Base-by-base conservation (phyloP, 2,888 invertebrate genomes). In the Galerucella calmariensis region DNA sequence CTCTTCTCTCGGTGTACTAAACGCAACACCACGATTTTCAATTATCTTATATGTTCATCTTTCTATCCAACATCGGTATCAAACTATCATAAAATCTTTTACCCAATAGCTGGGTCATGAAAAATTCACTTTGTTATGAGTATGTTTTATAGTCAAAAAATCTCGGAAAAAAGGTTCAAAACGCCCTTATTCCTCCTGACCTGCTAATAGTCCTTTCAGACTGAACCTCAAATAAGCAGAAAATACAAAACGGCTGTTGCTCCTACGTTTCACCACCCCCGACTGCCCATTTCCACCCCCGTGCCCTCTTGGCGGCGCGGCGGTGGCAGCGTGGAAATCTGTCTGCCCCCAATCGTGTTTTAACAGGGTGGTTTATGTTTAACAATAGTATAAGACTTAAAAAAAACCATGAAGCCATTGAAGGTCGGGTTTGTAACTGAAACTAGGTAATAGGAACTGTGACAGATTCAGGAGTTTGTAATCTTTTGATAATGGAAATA, bases 201-300 rank as follows among this genome's bases (percentile, higher is more conserved):
- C 65, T 56, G 65, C 44, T 71, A 65, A 72, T 72, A 59, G 66
- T 59, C 48, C 58, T 59, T 68, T 16, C 72, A 72, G 59, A 72
- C 58, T 66, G 59, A 72, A 59, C 56, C 72, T 63, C 56, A 69
- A 69, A 69, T 53, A 75, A 69, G 69, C 27, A 75, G 75, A 75
- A 75, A 75, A 75, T 75, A 72, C 69, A 68, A 69, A 72, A 67
- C 72, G 72, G 72, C 69, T 74, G 74, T 69, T 69, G 69, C 72
- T 66, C 72, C 61, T 61, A 27, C 67, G 59, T 65, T 67, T 59
- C 35, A 66, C 71, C 72, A 59, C 72, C 53, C 62, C 53, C 73
- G 20, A 41, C 73, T 56, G 56, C 62, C 69, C 69, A 46, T 41
- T 59, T 41, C 69, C 48, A 20, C 48, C 46, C 16, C 58, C 68